These are phyloP conservation scores for Hippoglossus stenolepis DNA, from an alignment of 2,113 vertebrate genomes.

Conservation along the genomic window DNA sequence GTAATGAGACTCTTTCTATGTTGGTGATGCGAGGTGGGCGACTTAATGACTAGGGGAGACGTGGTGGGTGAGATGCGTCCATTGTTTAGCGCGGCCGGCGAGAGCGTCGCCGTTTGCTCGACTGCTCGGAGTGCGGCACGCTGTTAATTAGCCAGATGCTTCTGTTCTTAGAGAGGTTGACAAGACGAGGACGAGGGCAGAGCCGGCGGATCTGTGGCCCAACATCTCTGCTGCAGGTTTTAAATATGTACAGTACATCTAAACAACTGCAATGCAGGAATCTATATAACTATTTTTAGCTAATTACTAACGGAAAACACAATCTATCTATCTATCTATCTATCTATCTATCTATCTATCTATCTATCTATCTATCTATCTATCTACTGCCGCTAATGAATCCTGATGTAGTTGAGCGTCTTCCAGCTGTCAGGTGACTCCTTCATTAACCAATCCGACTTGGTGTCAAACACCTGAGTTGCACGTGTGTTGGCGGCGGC, in stretches of 20 bases:
- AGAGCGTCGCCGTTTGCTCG: neutral
- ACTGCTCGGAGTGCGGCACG: slow-evolving; percentile 42
- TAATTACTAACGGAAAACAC: no score
- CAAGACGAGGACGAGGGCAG: slow-evolving; percentile 37
- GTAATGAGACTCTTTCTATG: slow-evolving; percentile 63
- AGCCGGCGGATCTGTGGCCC: slow-evolving; percentile 26
- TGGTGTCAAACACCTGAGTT: slow-evolving; percentile 7
- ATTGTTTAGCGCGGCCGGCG: slow-evolving; percentile 55
- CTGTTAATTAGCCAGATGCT: slow-evolving; percentile 62
- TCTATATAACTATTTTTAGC: slow-evolving; percentile 6
- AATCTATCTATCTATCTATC: slow-evolving; percentile 41
- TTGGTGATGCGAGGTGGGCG: slow-evolving; percentile 73
- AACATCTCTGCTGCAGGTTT: slow-evolving; percentile 28
- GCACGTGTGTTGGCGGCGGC: neutral
- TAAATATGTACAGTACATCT: slow-evolving; percentile 31
- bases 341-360: slow-evolving; percentile 39
- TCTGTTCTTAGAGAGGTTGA: slow-evolving; percentile 55
- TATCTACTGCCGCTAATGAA: neutral
- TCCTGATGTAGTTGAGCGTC: neutral
- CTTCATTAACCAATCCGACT: neutral
- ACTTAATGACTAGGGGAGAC: slow-evolving; percentile 74
- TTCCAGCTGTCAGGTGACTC: neutral
- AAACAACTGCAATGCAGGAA: neutral
- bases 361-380: slow-evolving; percentile 30
- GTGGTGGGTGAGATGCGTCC: slow-evolving; percentile 55